Evolutionary conservation across 1,140 invertebrate species (phyloP).

Genomic region (Grapholita molesta): DNA sequence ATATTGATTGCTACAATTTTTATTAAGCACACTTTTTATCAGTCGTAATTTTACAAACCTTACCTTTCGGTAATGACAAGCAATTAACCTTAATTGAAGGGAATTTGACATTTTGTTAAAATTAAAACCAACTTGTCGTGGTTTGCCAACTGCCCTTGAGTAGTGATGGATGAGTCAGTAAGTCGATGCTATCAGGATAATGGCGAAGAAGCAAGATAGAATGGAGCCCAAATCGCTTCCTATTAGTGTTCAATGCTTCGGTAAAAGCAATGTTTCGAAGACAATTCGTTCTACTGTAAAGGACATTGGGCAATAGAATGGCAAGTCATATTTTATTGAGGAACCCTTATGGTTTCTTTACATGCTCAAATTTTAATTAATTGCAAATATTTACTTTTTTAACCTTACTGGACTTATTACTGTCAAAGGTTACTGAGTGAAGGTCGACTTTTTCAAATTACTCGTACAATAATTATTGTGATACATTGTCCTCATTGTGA

Average conservation of each 20-base stretch:
- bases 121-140: background rate
- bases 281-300: background rate
- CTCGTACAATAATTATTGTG: slow-evolving; percentile 13
- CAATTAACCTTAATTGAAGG: background rate
- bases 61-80: background rate
- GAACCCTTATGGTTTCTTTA: background rate
- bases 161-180: background rate
- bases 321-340: background rate
- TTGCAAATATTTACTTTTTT: background rate
- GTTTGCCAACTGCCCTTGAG: slow-evolving; percentile 3
- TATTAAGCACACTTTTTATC: background rate
- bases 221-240: background rate
- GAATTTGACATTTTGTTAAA: background rate
- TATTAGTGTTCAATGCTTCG: background rate
- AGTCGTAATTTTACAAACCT: background rate
- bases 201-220: background rate
- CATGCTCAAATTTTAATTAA: background rate
- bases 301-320: background rate
- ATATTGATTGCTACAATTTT: background rate
- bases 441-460: slow-evolving; percentile 3
- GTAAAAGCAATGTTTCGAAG: background rate
- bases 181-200: slow-evolving; percentile 1
- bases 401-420: background rate
- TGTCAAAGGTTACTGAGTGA: slow-evolving; percentile 7
- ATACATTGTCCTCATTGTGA: background rate